Conservation (phyloP, 2,888 invertebrate species). For the Ganaspis brasiliensis region DNA sequence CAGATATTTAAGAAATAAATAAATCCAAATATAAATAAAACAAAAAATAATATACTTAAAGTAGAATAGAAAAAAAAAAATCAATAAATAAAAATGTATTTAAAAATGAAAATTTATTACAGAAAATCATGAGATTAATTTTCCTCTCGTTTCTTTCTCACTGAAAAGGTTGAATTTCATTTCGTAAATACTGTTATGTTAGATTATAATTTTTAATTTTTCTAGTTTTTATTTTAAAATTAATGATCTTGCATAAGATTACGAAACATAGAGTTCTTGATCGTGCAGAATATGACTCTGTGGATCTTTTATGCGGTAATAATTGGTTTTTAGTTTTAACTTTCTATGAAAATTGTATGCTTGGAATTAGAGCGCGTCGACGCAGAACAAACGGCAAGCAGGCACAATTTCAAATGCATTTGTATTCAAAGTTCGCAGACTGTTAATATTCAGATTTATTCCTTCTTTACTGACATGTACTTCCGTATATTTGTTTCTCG, state of each 20-base stretch:
- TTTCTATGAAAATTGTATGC: slow-evolving; percentile 32
- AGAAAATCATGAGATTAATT: background rate
- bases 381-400: slow-evolving; percentile 21
- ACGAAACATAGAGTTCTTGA: background rate
- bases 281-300: background rate
- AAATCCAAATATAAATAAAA: too few relatives aligned
- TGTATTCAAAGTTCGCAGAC: background rate
- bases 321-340: slow-evolving; percentile 11
- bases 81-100: too few relatives aligned
- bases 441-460: background rate
- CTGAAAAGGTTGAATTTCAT: background rate
- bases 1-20: too few relatives aligned
- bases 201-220: background rate
- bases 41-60: too few relatives aligned
- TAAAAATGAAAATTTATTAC: too few relatives aligned
- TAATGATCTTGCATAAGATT: slow-evolving; percentile 14
- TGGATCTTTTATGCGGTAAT: slow-evolving; percentile 14
- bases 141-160: background rate
- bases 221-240: background rate
- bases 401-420: slow-evolving; percentile 12
- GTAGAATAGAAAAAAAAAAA: too few relatives aligned
- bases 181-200: background rate
- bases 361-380: slow-evolving; percentile 26
- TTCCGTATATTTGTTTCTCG: background rate
- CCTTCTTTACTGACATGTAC: background rate